A percentile compares a stretch with the other conserved stretches of the same genome.
Conservation (phyloP, 2,113 vertebrate species). For the sheep (Ovis aries) region ARS-UI_Ramb_v3.0 NC_056076.1:16182001-16182500, state of each 20-base stretch:
- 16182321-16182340: constrained; percentile 49
- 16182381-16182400: constrained; percentile 74
- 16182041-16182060: not conserved
- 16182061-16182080: not conserved
- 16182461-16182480: constrained; percentile 30
- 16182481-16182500: not conserved
- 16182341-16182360: constrained; percentile 51
- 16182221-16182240: not conserved
- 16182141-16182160: not conserved
- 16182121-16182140: not conserved
- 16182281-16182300: not conserved
- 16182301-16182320: constrained; percentile 57
- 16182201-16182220: not conserved
- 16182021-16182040: not conserved
- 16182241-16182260: not conserved
- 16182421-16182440: constrained; percentile 60
- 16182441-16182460: constrained; percentile 52
- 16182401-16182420: constrained; percentile 73
- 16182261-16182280: not conserved
- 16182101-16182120: not conserved
- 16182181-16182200: not conserved
- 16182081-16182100: not conserved
- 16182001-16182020: not conserved
- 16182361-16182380: constrained; percentile 43
- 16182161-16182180: not conserved